A percentile compares a stretch with the other conserved stretches of the same genome.
Conservation (phyloP, 2,888 invertebrate genomes). For the Drosophila siamana region DNA sequence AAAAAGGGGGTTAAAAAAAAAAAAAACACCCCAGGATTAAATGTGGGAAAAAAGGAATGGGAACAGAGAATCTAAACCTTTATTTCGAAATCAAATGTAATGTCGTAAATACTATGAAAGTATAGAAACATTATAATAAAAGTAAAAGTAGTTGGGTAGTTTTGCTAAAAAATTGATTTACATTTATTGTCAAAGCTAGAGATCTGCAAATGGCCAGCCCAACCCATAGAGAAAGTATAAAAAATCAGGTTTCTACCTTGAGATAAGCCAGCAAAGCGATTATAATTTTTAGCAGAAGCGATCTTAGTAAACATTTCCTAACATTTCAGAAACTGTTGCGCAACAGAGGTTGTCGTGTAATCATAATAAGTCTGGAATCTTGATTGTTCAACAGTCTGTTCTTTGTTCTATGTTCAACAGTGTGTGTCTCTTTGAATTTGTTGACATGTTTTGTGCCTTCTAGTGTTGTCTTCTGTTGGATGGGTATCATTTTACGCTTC, state of each 20-base stretch:
- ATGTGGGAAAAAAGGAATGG: no score
- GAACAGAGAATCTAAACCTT: no score
- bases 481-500: slow-evolving; percentile 51
- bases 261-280: not conserved
- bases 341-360: not conserved
- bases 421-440: not conserved
- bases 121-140: no score
- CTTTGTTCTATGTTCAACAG: slow-evolving; percentile 18
- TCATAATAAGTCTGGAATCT: not conserved
- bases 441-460: not conserved
- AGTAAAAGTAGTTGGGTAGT: no score
- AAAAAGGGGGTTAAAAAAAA: no score
- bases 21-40: no score
- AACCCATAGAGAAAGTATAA: not conserved
- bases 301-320: not conserved
- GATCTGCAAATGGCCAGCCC: not conserved
- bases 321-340: not conserved
- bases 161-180: not conserved
- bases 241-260: not conserved
- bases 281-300: not conserved
- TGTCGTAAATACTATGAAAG: no score
- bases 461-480: not conserved
- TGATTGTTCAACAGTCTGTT: not conserved
- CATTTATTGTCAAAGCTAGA: not conserved
- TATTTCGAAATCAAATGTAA: no score